Base-by-base conservation (phyloP, 2,797 vertebrate genomes). In the Pelodytes ibericus region DNA sequence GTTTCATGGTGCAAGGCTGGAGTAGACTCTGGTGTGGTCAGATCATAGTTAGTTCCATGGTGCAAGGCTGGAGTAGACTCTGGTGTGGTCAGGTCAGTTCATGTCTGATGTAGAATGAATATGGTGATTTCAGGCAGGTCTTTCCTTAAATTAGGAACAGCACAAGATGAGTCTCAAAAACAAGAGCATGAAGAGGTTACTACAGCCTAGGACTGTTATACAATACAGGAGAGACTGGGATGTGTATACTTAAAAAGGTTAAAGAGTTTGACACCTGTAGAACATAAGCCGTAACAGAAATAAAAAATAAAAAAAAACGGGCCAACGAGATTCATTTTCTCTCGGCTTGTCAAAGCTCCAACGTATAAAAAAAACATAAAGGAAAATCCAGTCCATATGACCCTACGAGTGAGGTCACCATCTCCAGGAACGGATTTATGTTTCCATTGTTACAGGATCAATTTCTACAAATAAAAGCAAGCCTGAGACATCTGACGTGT, bases 391-490 rank as follows among this genome's bases (percentile, higher is more conserved):
- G n/a, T 24, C 39, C 57, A 49, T 47, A 49, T 33, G 70, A 72
- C 58, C 70, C 9, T 33, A 30, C 2, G 20, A 33, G 3, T 4
- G 9, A 56, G 49, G 66, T 69, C 49, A 65, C 61, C 58, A 22
- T 3, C 31, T 26, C 27, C 30, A 16, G 31, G 25, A 30, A 53
- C 65, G 20, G 24, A 30, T 53, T 53, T 18, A 7, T 6, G 31
- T 58, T 51, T 65, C 49, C n/a, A 59, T 20, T 24, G 41, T 67
- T 51, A 67, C 49, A 33, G 6, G 64, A 53, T 33, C 47, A 4
- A 39, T 27, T 47, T 65, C n/a, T 44, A 44, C 62, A 13, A 62
- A 27, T 30, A 24, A 27, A 27, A 58, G 57, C 24, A 60, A n/a
- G 18, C 11, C 5, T 20, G 15, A 53, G 59, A 22, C 25, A 25